Evolutionary conservation across 2,113 vertebrate genomes (phyloP), one percentile per base, ranked within the genome.

Genomic region (Perca schrenkii): DNA sequence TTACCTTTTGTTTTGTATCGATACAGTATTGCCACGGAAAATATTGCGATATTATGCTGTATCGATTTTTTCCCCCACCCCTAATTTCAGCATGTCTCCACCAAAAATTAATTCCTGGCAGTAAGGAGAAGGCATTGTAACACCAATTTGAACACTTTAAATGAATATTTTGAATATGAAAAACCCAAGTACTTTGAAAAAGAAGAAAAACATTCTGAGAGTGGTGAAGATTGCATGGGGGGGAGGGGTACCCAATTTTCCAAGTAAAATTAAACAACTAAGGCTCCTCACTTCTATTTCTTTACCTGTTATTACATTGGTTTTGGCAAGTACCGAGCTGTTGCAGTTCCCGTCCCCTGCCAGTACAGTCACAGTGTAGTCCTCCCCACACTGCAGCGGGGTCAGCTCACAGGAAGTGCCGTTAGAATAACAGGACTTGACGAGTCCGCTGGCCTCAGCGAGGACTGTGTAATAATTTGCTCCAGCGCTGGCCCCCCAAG

Each of bases 261-360:
- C 1, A 1, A 5, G 52, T 64, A 58, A 66, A 50, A 28, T 21
- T 28, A 11, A 64, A 60, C 52, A 31, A 10, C 19, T 8, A 4
- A 13, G 13, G 1, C 25, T 57, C 6, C 10, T 43, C 31, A 3
- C 54, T 72, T 36, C 15, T 31, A 6, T 62, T 17, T 77, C 21
- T 47, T 63, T 85, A 96, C 95, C 95, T 83, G 95, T 94, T 40
- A 79, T 80, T 14, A 95, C 14, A 2, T 76, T 87, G 2, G 88
- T 88, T 69, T n/a, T 87, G 40, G 91, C 84, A 1, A 57, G 78
- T 0, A 86, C 4, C n/a, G 87, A 87, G 83, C 94, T 96, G 87
- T 93, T 93, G 90, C 95, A 96, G 25, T 56, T 75, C 12, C 67
- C 70, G 14, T 95, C 90, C 6, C 88, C 88, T 6, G 95, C 95